Conservation (phyloP, 2,113 vertebrate species). For the Myiozetetes cayanensis region DNA sequence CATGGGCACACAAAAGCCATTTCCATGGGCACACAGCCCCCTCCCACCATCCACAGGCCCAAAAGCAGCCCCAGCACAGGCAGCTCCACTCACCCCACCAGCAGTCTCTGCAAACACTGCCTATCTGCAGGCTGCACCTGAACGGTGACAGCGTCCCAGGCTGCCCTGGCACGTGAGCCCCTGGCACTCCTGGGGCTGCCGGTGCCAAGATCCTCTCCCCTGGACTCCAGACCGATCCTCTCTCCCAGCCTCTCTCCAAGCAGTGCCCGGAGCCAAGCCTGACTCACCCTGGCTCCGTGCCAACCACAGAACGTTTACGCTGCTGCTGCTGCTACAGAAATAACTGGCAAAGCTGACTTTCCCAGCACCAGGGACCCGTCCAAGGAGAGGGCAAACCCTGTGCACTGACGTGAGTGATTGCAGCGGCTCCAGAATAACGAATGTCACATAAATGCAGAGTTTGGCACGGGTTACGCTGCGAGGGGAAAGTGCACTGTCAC, state of each 20-base stretch:
- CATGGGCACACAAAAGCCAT: background rate
- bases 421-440: background rate
- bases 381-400: background rate
- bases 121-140: background rate
- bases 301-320: background rate
- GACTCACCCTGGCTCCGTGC: background rate
- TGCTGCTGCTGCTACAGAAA: background rate
- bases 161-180: rapidly evolving
- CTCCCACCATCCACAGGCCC: background rate
- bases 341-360: background rate
- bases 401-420: background rate
- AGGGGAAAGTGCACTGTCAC: slow-evolving; percentile 28
- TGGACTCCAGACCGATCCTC: background rate
- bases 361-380: background rate
- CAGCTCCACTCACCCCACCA: background rate
- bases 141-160: background rate
- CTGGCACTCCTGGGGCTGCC: background rate
- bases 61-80: rapidly evolving
- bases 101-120: background rate
- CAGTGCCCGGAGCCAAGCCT: background rate
- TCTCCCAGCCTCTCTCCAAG: background rate
- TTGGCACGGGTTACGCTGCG: background rate
- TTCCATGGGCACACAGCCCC: background rate
- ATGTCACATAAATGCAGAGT: background rate
- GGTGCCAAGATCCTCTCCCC: background rate